A percentile compares a stretch with the other conserved stretches of the same genome.
These are phyloP conservation scores for Ceyx cyanopectus DNA, from an alignment of 2,113 vertebrate genomes.

Conservation along the genomic window DNA sequence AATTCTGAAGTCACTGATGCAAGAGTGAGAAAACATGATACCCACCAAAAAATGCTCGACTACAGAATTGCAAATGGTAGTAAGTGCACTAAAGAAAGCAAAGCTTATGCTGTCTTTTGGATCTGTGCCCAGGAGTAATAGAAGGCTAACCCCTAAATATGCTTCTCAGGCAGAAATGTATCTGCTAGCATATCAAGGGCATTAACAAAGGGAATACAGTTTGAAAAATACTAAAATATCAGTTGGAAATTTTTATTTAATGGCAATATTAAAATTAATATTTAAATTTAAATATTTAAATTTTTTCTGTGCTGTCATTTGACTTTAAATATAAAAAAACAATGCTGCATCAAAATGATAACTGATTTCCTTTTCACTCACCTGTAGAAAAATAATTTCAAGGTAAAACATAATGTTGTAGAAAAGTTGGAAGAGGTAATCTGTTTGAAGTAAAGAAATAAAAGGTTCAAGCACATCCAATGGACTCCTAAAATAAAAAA, in stretches of 20 bases:
- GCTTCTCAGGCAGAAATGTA: neutral
- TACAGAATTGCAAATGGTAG: neutral
- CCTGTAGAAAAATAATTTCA: neutral
- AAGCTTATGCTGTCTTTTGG: neutral
- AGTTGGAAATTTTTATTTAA: neutral
- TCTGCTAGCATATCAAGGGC: neutral
- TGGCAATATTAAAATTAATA: fast-evolving
- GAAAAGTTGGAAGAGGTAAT: neutral
- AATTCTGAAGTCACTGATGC: neutral
- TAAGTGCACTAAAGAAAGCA: neutral
- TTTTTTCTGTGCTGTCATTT: neutral
- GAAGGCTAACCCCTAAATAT: neutral
- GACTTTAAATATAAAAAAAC: neutral
- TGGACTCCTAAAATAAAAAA: neutral
- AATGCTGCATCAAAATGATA: neutral
- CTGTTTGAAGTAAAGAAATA: neutral
- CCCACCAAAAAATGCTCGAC: neutral
- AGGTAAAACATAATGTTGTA: neutral
- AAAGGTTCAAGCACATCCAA: neutral
- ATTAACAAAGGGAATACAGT: neutral
- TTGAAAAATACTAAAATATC: neutral
- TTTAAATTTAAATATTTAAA: no score
- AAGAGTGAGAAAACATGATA: neutral
- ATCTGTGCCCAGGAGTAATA: neutral
- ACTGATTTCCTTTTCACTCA: neutral